Evolutionary conservation across 1,140 invertebrate species (phyloP).

Genomic region (Colletes latitarsis): DNA sequence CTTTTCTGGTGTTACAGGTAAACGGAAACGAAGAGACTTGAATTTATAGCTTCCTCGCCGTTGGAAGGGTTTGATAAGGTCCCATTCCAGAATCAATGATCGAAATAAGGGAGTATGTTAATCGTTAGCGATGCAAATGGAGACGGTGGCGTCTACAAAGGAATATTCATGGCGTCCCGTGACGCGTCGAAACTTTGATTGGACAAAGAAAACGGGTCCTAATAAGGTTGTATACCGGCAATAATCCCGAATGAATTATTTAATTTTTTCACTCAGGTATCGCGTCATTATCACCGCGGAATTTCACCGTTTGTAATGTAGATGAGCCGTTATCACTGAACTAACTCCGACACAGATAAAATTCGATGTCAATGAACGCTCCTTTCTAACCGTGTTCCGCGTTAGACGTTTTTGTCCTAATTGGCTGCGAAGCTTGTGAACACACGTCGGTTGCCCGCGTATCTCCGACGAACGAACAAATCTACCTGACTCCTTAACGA

Average conservation of each 20-base stretch:
- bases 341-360: constrained; percentile 57
- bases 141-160: background rate
- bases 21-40: background rate
- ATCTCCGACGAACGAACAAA: background rate
- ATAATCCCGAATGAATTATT: constrained; percentile 28
- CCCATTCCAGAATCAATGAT: constrained; percentile 6
- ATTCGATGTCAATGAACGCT: constrained; percentile 58
- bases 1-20: too few relatives aligned
- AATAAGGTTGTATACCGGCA: background rate
- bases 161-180: constrained; percentile 16
- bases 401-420: constrained; percentile 37
- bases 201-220: background rate
- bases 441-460: background rate
- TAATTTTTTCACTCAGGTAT: constrained; percentile 26
- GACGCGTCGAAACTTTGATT: background rate
- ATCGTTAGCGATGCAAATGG: constrained; percentile 42
- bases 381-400: constrained; percentile 29
- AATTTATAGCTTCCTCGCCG: too few relatives aligned
- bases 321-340: constrained; percentile 48
- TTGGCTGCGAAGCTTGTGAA: constrained; percentile 23
- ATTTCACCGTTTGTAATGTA: constrained; percentile 39
- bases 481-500: constrained; percentile 26
- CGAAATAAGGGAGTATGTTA: background rate
- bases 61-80: too few relatives aligned
- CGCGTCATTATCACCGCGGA: constrained; percentile 23